Conservation (phyloP, 1,140 invertebrate genomes). For the Leptinotarsa lineolata region DNA sequence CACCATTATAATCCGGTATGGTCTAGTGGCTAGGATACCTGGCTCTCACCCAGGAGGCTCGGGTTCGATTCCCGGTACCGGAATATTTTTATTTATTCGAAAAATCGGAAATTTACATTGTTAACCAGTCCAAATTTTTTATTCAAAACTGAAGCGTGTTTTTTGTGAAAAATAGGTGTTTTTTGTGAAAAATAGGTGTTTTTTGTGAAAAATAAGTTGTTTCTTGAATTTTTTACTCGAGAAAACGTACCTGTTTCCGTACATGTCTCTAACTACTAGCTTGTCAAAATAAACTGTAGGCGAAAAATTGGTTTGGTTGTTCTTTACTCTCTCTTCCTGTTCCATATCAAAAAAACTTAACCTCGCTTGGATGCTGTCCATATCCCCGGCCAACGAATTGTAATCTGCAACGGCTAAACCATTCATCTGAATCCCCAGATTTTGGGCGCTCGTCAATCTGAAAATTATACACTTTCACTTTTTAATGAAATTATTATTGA, state of each 20-base stretch:
- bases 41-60: conserved; percentile 49
- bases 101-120: no score
- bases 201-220: no score
- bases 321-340: conserved; percentile 39
- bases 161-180: no score
- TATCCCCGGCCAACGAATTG: conserved; percentile 35
- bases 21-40: conserved; percentile 50
- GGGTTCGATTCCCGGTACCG: conserved; percentile 49
- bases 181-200: no score
- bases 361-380: conserved; percentile 38
- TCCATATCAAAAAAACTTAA: conserved; percentile 44
- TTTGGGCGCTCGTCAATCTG: conserved; percentile 20
- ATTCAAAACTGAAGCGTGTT: no score
- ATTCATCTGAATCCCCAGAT: conserved; percentile 38
- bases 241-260: no score
- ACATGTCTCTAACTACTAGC: no score
- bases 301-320: conserved; percentile 29
- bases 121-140: no score
- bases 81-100: conserved; percentile 23
- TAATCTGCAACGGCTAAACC: conserved; percentile 43
- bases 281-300: no score
- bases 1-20: conserved; percentile 36
- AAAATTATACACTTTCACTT: neutral
- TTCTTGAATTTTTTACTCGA: no score
- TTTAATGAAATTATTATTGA: neutral